Evolutionary conservation across 2,113 vertebrate species (phyloP).

Genomic region (Phalacrocorax carbo): DNA sequence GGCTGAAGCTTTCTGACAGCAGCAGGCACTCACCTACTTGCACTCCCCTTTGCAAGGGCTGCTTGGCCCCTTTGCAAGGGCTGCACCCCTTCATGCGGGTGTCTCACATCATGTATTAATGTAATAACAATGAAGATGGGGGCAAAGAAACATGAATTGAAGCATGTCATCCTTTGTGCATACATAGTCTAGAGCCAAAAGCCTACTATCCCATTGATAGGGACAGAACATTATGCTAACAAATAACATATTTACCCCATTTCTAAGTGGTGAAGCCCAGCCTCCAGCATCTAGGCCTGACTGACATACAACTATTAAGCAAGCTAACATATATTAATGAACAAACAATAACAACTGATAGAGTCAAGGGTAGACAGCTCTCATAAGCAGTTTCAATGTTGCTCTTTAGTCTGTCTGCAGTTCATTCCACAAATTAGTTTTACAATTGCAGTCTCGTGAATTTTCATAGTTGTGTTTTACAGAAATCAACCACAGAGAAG

Average conservation of each 20-base stretch:
- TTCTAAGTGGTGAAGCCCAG: neutral
- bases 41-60: neutral
- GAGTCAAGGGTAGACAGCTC: neutral
- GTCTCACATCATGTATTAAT: neutral
- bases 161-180: fast-evolving
- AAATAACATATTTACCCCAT: neutral
- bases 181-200: neutral
- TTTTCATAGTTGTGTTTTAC: neutral
- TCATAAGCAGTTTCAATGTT: neutral
- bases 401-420: neutral
- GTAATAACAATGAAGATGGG: neutral
- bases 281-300: neutral
- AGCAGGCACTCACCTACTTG: neutral
- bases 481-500: neutral
- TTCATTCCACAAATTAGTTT: neutral
- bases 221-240: neutral
- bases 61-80: neutral
- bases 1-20: neutral
- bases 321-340: neutral
- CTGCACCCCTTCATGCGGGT: neutral
- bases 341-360: neutral
- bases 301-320: neutral
- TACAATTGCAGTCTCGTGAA: neutral
- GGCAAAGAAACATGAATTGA: neutral
- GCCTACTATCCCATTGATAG: neutral